Evolutionary conservation across 2,113 vertebrate genomes (phyloP), one percentile per base, ranked within the genome.

Genomic region (Jacana jacana): DNA sequence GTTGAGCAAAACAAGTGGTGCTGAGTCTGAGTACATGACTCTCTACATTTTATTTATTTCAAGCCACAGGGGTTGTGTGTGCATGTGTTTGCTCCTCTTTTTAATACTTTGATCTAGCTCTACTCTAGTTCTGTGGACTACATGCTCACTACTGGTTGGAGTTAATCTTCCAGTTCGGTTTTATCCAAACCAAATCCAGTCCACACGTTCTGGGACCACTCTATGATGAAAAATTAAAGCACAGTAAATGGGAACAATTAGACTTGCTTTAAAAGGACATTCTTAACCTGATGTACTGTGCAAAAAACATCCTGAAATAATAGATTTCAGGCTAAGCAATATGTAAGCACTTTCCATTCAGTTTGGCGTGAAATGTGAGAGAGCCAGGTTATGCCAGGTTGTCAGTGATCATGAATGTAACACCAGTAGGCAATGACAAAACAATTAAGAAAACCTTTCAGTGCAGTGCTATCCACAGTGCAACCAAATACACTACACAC

Each of bases 41-140:
- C 2, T n/a, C 2, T 16, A 58, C 18, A 17, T 25, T 1, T 0
- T 13, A 77, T 25, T 68, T 54, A 49, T 51, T 49, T 84, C 28
- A 40, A 25, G 58, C 73, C 81, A 77, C 0, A 1, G 19, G 2
- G 22, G 17, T 1, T 49, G 10, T 1, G 0, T 24, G 15, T 37
- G 20, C 42, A 5, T 13, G 8, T 22, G 7, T 69, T 33, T 87
- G 15, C 11, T 3, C 75, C 17, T 76, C 58, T 51, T 57, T 65
- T 52, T 16, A 81, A 85, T 48, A 75, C 27, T 81, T 48, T 22
- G 4, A 81, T 46, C 28, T 44, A 75, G 20, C 9, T 66, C 55
- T 52, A 24, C 16, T 23, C 11, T 25, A 55, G 33, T 52, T 9
- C 71, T 58, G 39, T n/a, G 46, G 22, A 75, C 37, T 66, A 44